A percentile compares a stretch with the other conserved stretches of the same genome.
Conservation (phyloP, 2,113 vertebrate genomes). For the Mastomys coucha region DNA sequence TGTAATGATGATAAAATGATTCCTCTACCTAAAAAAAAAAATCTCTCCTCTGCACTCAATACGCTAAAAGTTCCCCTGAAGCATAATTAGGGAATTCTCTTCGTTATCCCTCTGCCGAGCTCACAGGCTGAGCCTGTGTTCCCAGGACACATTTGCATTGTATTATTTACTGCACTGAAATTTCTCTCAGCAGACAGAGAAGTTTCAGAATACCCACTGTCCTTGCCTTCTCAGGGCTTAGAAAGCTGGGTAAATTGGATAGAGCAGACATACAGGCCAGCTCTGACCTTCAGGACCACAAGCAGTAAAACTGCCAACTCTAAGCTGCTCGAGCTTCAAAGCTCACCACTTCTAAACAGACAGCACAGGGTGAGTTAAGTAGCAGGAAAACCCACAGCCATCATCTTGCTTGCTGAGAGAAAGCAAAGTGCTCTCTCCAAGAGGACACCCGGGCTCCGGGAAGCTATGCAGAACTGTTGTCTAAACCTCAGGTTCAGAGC, state of each 20-base stretch:
- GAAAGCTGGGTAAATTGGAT: no score
- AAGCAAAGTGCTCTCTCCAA: neutral
- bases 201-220: neutral
- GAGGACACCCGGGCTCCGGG: neutral
- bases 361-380: neutral
- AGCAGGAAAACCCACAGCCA: neutral
- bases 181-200: neutral
- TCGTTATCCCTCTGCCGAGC: neutral
- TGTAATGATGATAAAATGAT: no score
- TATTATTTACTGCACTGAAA: neutral
- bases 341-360: neutral
- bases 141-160: neutral
- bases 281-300: neutral
- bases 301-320: neutral
- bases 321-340: neutral
- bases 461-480: neutral
- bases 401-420: neutral
- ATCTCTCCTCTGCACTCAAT: neutral
- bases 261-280: neutral
- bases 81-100: neutral
- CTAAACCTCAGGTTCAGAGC: neutral
- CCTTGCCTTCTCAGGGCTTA: neutral
- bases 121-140: neutral
- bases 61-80: neutral
- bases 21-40: conserved; percentile 4